Percentiles rank a stretch among this genome's conserved stretches.
Conservation (phyloP, 37 sponge, comb jelly and placozoan species). For the Crambe crambe region DNA sequence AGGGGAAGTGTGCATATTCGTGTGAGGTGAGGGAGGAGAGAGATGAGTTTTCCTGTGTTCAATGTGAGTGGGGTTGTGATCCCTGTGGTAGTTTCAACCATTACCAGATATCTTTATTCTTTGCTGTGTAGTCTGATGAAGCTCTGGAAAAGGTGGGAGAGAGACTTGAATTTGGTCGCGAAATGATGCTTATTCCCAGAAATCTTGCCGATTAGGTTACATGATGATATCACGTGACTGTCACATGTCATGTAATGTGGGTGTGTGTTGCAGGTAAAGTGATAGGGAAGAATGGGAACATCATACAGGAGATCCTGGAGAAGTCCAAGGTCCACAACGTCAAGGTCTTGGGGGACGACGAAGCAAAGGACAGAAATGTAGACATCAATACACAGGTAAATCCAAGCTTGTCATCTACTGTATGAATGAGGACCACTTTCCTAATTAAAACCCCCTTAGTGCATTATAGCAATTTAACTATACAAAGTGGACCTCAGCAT, state of each 20-base stretch:
- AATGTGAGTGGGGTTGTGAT: no score
- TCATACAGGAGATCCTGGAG: conserved; percentile 81
- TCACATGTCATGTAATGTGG: no score
- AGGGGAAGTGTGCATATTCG: no score
- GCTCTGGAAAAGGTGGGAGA: conserved; percentile 59
- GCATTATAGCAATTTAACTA: no score
- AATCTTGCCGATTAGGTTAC: conserved; percentile 61
- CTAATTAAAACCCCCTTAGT: no score
- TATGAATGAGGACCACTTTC: no score
- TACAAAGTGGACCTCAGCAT: background rate
- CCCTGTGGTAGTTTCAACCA: no score
- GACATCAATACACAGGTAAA: conserved; percentile 42
- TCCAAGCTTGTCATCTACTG: no score
- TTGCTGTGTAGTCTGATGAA: conserved; percentile 61
- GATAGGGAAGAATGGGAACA: conserved; percentile 75
- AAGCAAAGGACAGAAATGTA: conserved; percentile 45
- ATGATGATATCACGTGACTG: background rate
- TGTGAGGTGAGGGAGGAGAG: no score
- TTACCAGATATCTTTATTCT: no score
- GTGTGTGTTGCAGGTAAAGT: conserved; percentile 57
- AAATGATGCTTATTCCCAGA: conserved; percentile 49
- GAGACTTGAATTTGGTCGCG: conserved; percentile 50
- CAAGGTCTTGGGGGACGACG: conserved; percentile 73
- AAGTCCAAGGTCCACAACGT: conserved; percentile 76
- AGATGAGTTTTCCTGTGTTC: no score